These are phyloP conservation scores for Nicator chloris DNA, from an alignment of 2,113 vertebrate species.

Conservation along the genomic window DNA sequence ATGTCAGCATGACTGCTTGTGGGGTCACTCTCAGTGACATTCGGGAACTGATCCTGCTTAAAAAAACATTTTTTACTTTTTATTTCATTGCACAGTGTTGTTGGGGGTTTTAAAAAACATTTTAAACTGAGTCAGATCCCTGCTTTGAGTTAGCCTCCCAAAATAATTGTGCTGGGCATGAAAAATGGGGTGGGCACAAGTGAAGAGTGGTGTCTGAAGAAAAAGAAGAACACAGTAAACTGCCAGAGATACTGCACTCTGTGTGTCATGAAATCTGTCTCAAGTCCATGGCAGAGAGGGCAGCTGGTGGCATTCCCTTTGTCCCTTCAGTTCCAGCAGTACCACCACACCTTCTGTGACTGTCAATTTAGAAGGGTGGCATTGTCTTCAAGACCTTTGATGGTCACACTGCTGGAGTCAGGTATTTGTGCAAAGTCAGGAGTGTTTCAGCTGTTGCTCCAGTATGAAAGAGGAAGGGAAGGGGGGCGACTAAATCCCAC, in stretches of 20 bases:
- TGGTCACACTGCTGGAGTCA: neutral
- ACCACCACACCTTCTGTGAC: neutral
- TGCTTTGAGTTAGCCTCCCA: neutral
- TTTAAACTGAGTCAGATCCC: neutral
- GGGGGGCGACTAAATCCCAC: neutral
- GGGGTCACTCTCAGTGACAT: constrained; percentile 42
- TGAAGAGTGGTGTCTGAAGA: neutral
- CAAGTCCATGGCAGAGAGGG: neutral
- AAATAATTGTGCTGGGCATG: neutral
- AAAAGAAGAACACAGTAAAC: neutral
- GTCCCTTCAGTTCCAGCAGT: neutral
- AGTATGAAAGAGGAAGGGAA: neutral
- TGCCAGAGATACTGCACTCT: neutral
- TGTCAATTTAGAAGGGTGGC: neutral
- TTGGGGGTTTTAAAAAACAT: neutral
- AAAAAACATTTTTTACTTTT: constrained; percentile 23
- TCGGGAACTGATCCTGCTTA: constrained; percentile 11
- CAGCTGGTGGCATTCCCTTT: neutral
- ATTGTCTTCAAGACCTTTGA: neutral
- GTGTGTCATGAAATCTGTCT: neutral
- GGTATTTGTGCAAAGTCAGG: neutral
- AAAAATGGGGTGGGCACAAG: neutral
- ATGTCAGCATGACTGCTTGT: constrained; percentile 48
- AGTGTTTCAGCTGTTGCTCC: neutral
- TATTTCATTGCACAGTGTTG: neutral